A percentile compares a stretch with the other conserved stretches of the same genome.
Evolutionary conservation across 2,113 vertebrate genomes (phyloP).

Genomic region (Elephas maximus): DNA sequence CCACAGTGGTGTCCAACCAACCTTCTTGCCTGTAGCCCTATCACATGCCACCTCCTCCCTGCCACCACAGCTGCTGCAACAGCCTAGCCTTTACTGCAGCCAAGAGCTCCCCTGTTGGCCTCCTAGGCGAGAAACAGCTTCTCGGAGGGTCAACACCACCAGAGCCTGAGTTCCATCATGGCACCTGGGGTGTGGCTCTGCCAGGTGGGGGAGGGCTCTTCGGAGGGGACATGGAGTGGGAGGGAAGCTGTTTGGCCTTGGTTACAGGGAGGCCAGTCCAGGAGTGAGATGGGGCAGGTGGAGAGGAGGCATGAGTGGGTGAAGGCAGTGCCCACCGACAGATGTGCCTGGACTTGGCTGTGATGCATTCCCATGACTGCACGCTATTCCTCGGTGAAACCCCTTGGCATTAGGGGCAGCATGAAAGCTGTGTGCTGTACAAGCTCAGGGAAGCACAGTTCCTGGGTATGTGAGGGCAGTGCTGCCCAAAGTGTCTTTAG

Average conservation of each 20-base stretch:
- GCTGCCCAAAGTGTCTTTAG: background rate
- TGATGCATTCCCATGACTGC: background rate
- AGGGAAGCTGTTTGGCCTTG: background rate
- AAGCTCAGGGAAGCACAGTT: rapidly evolving
- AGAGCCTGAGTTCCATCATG: no score
- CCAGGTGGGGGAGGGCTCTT: background rate
- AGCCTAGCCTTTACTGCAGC: background rate
- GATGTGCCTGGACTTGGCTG: background rate
- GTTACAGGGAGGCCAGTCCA: background rate
- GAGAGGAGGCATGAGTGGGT: background rate
- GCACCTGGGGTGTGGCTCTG: background rate
- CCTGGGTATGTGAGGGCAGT: background rate
- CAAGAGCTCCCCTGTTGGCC: background rate
- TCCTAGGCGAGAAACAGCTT: background rate
- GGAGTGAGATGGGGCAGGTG: background rate
- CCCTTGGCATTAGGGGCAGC: rapidly evolving
- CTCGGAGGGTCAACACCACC: background rate
- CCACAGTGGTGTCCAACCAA: background rate
- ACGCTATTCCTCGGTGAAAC: background rate
- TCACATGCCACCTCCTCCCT: background rate
- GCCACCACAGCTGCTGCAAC: background rate
- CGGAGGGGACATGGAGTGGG: background rate
- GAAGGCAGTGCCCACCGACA: background rate
- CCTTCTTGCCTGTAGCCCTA: background rate
- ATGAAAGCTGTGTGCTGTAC: background rate